A percentile compares a stretch with the other conserved stretches of the same genome.
Evolutionary conservation across 1,140 invertebrate genomes (phyloP).

Genomic region (Lanistes nyassanus): DNA sequence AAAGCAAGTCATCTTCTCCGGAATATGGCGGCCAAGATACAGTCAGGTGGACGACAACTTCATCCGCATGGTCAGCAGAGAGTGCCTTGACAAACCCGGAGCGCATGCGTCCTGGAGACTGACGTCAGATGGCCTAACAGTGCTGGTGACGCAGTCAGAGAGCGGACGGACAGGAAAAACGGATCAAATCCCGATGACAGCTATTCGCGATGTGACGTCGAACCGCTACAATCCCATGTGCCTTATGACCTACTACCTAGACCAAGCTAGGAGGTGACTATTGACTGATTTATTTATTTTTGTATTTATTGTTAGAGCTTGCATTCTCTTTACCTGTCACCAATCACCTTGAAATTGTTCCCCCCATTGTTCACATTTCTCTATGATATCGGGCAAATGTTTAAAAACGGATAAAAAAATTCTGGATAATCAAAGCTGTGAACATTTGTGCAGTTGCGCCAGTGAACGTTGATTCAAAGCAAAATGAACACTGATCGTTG

Average conservation of each 20-base stretch:
- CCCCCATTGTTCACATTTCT: too few species aligned
- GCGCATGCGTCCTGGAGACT: slow-evolving; percentile 7
- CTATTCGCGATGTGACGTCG: slow-evolving; percentile 24
- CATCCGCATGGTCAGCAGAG: slow-evolving; percentile 4
- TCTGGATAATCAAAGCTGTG: too few species aligned
- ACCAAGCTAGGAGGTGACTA: not conserved
- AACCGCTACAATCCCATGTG: slow-evolving; percentile 27
- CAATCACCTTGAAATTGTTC: too few species aligned
- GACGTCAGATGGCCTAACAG: slow-evolving; percentile 13
- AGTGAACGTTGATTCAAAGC: too few species aligned
- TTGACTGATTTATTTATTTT: too few species aligned
- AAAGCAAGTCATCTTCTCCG: not conserved
- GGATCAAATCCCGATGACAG: slow-evolving; percentile 20
- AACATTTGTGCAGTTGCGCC: too few species aligned
- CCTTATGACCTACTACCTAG: slow-evolving; percentile 22
- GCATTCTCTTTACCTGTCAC: too few species aligned
- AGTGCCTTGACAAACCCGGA: slow-evolving; percentile 18
- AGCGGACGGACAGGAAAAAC: not conserved
- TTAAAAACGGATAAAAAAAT: too few species aligned
- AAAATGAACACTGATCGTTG: too few species aligned
- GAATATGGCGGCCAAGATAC: not conserved
- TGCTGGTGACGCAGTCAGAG: slow-evolving; percentile 12
- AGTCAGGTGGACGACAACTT: not conserved
- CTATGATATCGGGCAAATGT: too few species aligned
- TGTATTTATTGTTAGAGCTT: too few species aligned